Percentiles rank a stretch among this genome's conserved stretches.
phyloP scores from a whole-genome alignment of 2,888 invertebrate genomes.

The Drosophila mimica region DNA sequence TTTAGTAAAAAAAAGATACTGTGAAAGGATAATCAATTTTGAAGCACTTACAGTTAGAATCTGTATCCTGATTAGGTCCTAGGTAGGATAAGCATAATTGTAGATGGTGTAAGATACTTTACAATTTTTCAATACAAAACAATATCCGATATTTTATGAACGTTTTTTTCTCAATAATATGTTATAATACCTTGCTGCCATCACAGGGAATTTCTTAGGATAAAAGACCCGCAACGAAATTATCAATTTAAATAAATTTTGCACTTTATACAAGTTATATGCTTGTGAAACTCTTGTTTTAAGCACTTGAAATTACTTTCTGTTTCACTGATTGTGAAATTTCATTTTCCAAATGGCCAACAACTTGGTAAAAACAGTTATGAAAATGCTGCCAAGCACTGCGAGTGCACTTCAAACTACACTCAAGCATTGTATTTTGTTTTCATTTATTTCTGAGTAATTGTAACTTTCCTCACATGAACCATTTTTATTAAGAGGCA shows the following conservation, averaged over 20 bases:
- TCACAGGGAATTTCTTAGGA: neutral
- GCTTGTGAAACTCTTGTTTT: constrained; percentile 3
- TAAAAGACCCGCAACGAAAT: neutral
- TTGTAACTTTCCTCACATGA: constrained; percentile 43
- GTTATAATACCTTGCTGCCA: neutral
- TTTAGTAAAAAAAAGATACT: neutral
- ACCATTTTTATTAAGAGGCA: constrained; percentile 27
- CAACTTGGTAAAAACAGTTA: constrained; percentile 38
- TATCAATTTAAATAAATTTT: constrained; percentile 11
- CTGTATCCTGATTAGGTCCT: neutral
- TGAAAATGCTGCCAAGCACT: constrained; percentile 33
- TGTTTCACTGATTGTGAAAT: constrained; percentile 25
- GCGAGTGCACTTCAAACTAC: constrained; percentile 48
- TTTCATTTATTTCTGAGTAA: constrained; percentile 16
- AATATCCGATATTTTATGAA: neutral
- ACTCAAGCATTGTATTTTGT: constrained; percentile 28
- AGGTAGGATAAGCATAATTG: neutral
- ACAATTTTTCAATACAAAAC: neutral
- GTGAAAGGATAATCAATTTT: neutral
- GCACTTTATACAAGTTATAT: constrained; percentile 1
- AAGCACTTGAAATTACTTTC: constrained; percentile 9
- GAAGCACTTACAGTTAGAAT: neutral
- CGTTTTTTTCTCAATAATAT: neutral
- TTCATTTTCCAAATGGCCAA: constrained; percentile 11
- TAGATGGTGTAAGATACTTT: neutral